Base-by-base conservation (phyloP, 2,113 vertebrate genomes). In the Xyrauchen texanus region DNA sequence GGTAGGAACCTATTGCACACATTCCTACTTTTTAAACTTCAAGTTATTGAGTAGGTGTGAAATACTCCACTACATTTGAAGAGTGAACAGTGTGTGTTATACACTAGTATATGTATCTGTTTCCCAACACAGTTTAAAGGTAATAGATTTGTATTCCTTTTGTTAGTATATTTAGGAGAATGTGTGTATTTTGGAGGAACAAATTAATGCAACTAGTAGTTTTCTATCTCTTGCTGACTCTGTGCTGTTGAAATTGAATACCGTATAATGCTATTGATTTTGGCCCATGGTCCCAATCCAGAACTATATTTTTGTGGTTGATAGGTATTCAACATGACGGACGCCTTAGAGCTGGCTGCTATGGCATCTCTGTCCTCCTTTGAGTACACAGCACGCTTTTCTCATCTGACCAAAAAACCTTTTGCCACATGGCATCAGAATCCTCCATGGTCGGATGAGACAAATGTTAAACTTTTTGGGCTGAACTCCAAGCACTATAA, bases 161-260 rank as follows among this genome's bases (percentile, higher is more conserved):
- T 90, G 91, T 84, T 89, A 87, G 87, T 86, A 69, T 47, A 61
- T 34, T 34, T 1, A 34, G 21, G 21, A 34, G 1, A 34, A 34
- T 58, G 64, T 9, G n/a, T 55, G 52, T 47, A 45, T 46, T 70
- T 57, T 66, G 21, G 9, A 87, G 83, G 75, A 88, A 84, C 83
- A 78, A 77, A 81, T 34, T 73, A 85, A 91, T 91, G 89, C 90
- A 92, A 90, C 90, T 90, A 78, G 85, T 87, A 89, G 85, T 88
- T 85, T 83, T 84, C 87, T 83, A 86, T 34, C 90, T 90, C 87
- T 85, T 86, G 87, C 88, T 90, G 90, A 89, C 87, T 86, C 82
- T 84, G 87, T 83, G 82, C 58, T 49, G 16, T 52, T 15, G 72
- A 89, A 89, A 86, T 86, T 84, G 81, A 90, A 82, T 80, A 82